Evolutionary conservation across 2,888 invertebrate genomes (phyloP), one percentile per base, ranked within the genome.

Genomic region (Parnassius mnemosyne): DNA sequence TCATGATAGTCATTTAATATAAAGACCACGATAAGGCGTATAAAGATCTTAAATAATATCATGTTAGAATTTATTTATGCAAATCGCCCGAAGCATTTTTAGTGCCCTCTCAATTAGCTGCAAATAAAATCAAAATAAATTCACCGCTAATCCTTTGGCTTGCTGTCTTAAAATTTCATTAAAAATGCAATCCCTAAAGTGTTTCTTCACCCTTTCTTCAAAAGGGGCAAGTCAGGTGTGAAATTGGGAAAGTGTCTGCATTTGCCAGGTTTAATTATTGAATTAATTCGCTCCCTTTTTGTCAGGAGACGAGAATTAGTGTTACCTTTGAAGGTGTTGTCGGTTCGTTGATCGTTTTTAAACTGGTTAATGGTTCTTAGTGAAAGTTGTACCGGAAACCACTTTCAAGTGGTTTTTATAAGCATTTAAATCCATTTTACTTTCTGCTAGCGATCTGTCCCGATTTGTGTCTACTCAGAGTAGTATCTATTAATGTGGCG

Each of bases 151-250:
- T 65, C 65, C 66, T 55, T 65, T 66, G 63, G 66, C 61, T 64
- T 65, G 56, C 66, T 58, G 61, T 65, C 68, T 63, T 59, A 51
- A 71, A 70, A 70, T 72, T 68, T 69, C 71, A 76, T 78, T 75
- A 77, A 78, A 77, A 77, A 78, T 77, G 72, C 74, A 77, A 70
- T 70, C 71, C 68, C 72, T 72, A 73, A 63, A 76, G 73, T 71
- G 74, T 63, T 63, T 63, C 63, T 63, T 63, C 69, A 69, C 72
- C 74, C 74, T 70, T 73, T 69, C 64, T 64, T 70, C 67, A 70
- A 78, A 76, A 75, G 70, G 69, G 69, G 69, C 66, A 71, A 75
- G 71, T 77, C 78, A 79, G 78, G 78, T 79, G 79, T 77, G 69
- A 78, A 79, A 78, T 77, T 69, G 71, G 73, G 65, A 68, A 71